Percentiles rank a stretch among this genome's conserved stretches.
phyloP scores from a whole-genome alignment of 2,113 vertebrate species.

The Ammodytes dubius region DNA sequence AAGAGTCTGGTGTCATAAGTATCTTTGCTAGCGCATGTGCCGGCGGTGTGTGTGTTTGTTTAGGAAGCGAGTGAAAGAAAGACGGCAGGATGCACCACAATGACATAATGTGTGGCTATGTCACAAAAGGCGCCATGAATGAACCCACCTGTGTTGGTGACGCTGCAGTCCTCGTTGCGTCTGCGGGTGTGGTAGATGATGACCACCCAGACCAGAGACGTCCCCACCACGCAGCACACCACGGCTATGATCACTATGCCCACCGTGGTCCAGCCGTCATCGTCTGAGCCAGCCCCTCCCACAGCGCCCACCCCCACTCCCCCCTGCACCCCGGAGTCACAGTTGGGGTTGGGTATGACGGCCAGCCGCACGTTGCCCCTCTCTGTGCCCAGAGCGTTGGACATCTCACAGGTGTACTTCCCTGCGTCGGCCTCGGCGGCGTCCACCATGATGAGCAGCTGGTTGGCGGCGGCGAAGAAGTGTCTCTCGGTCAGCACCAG shows the following conservation, averaged over 20 bases:
- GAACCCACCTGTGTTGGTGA: conserved; percentile 95
- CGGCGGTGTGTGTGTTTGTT: too few species aligned
- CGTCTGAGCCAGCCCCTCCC: conserved; percentile 77
- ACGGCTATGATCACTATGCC: conserved; percentile 98
- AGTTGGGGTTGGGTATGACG: conserved; percentile 93
- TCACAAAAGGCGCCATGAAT: too few species aligned
- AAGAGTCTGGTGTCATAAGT: too few species aligned
- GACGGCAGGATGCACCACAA: too few species aligned
- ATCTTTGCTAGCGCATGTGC: too few species aligned
- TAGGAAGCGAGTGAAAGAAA: too few species aligned
- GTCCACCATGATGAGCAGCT: conserved; percentile 96
- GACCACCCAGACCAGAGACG: conserved; percentile 98
- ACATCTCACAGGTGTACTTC: conserved; percentile 97
- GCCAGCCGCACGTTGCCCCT: conserved; percentile 90
- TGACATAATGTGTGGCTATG: too few species aligned
- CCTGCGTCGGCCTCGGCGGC: conserved; percentile 91
- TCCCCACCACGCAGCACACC: conserved; percentile 99
- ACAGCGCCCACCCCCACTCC: conserved; percentile 61
- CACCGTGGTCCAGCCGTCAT: conserved; percentile 95
- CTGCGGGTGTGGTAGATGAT: conserved; percentile 98
- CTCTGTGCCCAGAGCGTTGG: conserved; percentile 94
- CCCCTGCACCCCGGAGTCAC: conserved; percentile 89
- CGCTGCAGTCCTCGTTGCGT: conserved; percentile 94
- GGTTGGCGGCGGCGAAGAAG: conserved; percentile 96
- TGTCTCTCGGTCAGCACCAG: conserved; percentile 93